A percentile compares a stretch with the other conserved stretches of the same genome.
phyloP scores from a whole-genome alignment of 2,797 vertebrate genomes.

The Smutsia temminckii region DNA sequence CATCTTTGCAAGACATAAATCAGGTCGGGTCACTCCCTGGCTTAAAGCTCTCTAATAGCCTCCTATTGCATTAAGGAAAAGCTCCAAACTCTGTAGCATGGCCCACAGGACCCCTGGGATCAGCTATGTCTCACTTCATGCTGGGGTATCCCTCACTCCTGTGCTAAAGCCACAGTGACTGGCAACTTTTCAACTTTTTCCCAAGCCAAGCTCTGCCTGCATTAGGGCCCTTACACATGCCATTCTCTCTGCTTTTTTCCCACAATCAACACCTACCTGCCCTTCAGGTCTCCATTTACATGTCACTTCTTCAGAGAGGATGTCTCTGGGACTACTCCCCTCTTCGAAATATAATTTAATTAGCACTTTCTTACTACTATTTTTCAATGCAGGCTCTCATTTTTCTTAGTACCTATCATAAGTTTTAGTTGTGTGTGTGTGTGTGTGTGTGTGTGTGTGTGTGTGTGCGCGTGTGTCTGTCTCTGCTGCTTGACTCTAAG shows the following conservation, averaged over 20 bases:
- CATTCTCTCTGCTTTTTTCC: background rate
- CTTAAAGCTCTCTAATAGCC: conserved; percentile 56
- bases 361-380: background rate
- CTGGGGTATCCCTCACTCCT: too few relatives aligned
- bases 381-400: background rate
- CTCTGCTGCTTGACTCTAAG: background rate
- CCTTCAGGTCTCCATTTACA: background rate
- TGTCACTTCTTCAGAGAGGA: background rate
- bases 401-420: background rate
- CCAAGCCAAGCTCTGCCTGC: background rate
- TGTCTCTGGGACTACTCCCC: background rate
- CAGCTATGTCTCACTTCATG: background rate
- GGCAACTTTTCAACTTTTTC: background rate
- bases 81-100: background rate
- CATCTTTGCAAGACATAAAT: conserved; percentile 67
- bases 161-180: background rate
- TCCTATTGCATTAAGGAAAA: conserved; percentile 32
- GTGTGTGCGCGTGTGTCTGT: background rate
- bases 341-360: background rate
- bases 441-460: background rate
- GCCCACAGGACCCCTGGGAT: background rate
- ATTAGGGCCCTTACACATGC: background rate
- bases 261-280: background rate
- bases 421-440: background rate
- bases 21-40: conserved; percentile 37